Conservation (phyloP, 1,140 invertebrate species). For the Dinoponera quadriceps region DNA sequence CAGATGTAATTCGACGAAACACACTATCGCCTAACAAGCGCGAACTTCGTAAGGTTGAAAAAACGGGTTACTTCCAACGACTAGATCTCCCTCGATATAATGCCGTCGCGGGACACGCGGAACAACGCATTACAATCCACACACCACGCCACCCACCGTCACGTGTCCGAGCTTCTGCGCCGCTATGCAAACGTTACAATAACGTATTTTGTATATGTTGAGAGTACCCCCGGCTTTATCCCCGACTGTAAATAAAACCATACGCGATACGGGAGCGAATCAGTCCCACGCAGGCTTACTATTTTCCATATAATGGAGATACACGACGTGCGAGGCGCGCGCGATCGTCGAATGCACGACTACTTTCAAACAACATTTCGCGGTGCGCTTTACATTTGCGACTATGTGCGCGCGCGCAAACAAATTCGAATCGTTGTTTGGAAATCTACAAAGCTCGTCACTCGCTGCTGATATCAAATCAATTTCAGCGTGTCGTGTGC, state of each 20-base stretch:
- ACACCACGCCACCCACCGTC: not conserved
- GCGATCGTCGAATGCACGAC: constrained; percentile 2
- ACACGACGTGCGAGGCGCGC: not conserved
- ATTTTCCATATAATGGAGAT: constrained; percentile 1
- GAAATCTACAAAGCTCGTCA: not conserved
- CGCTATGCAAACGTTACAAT: constrained; percentile 23
- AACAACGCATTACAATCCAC: not conserved
- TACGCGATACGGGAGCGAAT: not conserved
- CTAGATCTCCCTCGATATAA: not conserved
- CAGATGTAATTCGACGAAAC: constrained; percentile 28
- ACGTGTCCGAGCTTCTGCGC: not conserved
- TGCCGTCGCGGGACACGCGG: not conserved
- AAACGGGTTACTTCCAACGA: not conserved
- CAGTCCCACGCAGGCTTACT: not conserved
- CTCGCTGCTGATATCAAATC: not conserved
- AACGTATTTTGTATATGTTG: constrained; percentile 16
- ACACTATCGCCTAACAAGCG: not conserved
- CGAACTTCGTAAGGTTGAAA: not conserved
- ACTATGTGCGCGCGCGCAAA: not conserved
- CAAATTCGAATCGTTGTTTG: not conserved
- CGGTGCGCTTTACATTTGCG: not conserved
- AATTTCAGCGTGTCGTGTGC: no score
- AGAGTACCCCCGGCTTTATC: not conserved
- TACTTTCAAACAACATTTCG: constrained; percentile 13
- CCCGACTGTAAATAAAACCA: constrained; percentile 1